Evolutionary conservation across 2,113 vertebrate species (phyloP).

Genomic region (Ariopsis seemanni): DNA sequence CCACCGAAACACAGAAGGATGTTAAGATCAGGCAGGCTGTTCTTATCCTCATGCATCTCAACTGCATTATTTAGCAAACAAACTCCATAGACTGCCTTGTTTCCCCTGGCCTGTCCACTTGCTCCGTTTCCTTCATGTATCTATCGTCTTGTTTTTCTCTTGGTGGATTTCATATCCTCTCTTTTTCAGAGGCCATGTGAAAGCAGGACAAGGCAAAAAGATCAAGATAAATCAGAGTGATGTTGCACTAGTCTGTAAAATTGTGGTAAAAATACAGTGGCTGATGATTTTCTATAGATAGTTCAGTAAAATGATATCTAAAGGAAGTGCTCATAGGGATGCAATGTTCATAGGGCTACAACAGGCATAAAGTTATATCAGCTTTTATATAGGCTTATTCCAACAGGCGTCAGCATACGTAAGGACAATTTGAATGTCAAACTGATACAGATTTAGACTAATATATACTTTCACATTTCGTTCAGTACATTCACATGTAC

Average conservation of each 20-base stretch:
- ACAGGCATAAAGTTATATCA: neutral
- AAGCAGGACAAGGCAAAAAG: neutral
- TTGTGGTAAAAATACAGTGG: neutral
- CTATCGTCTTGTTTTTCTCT: conserved; percentile 24
- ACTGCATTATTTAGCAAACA: conserved; percentile 55
- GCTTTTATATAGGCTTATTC: neutral
- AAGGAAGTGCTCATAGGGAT: neutral
- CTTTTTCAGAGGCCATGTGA: conserved; percentile 5
- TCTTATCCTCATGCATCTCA: conserved; percentile 42
- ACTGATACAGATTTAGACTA: neutral
- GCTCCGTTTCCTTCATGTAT: conserved; percentile 55
- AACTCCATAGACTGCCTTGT: conserved; percentile 42
- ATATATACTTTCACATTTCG: neutral
- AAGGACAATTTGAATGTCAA: neutral
- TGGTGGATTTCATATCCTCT: conserved; percentile 15
- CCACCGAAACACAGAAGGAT: conserved; percentile 44
- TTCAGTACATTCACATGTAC: neutral
- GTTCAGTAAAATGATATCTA: neutral
- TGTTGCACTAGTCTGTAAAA: neutral
- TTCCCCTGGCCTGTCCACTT: conserved; percentile 42
- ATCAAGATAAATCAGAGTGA: neutral
- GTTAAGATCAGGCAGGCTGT: conserved; percentile 40
- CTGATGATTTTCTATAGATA: neutral
- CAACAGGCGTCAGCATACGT: neutral
- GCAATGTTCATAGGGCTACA: neutral